phyloP scores from a whole-genome alignment of 2,113 vertebrate species.

The Girardinichthys multiradiatus region DNA sequence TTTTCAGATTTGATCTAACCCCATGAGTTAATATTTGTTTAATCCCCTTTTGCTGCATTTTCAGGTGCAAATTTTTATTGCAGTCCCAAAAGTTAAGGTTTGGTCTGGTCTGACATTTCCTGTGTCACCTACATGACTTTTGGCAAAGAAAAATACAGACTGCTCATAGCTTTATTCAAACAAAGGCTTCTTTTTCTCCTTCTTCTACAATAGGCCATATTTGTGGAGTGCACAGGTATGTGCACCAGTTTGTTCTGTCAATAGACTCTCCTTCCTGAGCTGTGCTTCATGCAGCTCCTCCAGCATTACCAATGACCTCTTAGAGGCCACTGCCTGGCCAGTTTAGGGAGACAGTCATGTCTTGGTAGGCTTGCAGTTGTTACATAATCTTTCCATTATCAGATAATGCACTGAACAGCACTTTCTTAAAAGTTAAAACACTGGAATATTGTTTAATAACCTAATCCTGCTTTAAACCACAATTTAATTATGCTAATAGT shows the following conservation, averaged over 20 bases:
- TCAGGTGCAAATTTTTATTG: neutral
- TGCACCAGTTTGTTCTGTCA: neutral
- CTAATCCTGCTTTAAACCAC: too few species aligned
- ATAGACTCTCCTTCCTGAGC: neutral
- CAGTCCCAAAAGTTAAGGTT: neutral
- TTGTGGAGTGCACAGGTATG: neutral
- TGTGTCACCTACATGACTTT: too few species aligned
- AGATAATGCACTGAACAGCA: neutral
- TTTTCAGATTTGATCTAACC: neutral
- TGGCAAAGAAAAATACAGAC: too few species aligned
- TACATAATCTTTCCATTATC: neutral
- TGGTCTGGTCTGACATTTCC: neutral
- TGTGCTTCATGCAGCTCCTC: neutral
- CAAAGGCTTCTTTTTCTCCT: neutral
- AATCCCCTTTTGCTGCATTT: neutral
- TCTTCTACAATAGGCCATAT: neutral
- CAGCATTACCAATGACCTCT: neutral
- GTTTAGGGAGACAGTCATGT: too few species aligned
- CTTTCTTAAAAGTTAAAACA: neutral
- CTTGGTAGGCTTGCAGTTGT: neutral
- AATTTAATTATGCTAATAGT: neutral
- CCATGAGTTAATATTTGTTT: neutral
- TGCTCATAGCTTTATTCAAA: too few species aligned
- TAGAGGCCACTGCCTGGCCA: too few species aligned
- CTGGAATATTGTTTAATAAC: neutral